Evolutionary conservation across 2,888 invertebrate genomes (phyloP).

Genomic region (Sicus ferrugineus): DNA sequence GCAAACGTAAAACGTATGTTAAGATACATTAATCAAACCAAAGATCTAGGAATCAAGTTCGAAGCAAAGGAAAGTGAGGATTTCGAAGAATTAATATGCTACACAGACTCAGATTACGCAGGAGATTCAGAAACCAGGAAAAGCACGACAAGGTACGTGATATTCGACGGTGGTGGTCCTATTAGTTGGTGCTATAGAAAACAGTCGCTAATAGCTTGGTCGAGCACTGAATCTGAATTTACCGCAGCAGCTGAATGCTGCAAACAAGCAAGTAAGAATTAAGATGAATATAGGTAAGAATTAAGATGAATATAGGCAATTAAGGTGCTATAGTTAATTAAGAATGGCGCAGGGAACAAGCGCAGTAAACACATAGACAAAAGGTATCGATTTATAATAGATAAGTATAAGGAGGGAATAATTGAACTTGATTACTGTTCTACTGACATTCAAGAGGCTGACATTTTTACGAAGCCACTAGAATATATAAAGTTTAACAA

Average conservation of each 20-base stretch:
- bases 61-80: conserved; percentile 2
- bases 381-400: conserved; percentile 4
- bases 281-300: background rate
- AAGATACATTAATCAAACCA: conserved; percentile 5
- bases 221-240: conserved; percentile 5
- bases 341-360: background rate
- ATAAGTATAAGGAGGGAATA: background rate
- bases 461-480: conserved; percentile 9
- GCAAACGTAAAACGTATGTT: conserved; percentile 8
- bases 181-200: conserved; percentile 8
- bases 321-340: conserved; percentile 14
- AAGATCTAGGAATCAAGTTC: conserved; percentile 8
- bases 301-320: conserved; percentile 3
- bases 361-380: conserved; percentile 6
- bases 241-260: background rate
- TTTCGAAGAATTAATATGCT: conserved; percentile 14
- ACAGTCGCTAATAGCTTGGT: background rate
- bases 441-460: background rate
- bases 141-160: conserved; percentile 8
- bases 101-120: conserved; percentile 20
- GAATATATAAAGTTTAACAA: conserved; percentile 8
- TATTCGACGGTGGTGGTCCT: conserved; percentile 8
- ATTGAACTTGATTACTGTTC: conserved; percentile 1
- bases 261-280: background rate
- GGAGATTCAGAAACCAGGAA: conserved; percentile 19